Base-by-base conservation (phyloP, 2,797 vertebrate genomes). In the Coccyzus lansbergi region DNA sequence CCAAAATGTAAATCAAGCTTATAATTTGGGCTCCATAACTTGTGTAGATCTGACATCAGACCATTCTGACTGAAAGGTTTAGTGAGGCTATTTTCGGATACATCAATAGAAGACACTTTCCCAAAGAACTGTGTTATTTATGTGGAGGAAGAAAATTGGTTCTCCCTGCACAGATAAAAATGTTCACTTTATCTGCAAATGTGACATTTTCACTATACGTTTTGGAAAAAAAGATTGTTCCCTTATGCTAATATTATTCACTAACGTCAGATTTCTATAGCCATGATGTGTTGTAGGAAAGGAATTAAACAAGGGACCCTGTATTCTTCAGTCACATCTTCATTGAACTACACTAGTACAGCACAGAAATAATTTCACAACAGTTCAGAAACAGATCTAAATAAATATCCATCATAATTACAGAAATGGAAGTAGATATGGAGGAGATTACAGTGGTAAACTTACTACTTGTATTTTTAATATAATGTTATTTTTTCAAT, bases 1-100 rank as follows among this genome's bases (percentile, higher is more conserved):
- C 67, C 40, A 86, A 79, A 94, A 90, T 82, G 65, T 81, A 94
- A 88, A 96, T 69, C 60, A 94, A 88, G 70, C 59, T 95, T 82
- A 76, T 82, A 88, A 92, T 82, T 94, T 90, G 70, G 87, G 69
- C 59, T 82, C 76, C 52, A 31, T 58, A 96, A 82, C 63, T 95
- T 90, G 9, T 46, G 22, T 33, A 81, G 48, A 78, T 88, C 69
- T 94, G 90, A 88, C 80, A 91, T 83, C 86, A 91, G 74, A 83
- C 46, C 49, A 31, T 70, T 72, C 74, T 88, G 65, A 69, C 38
- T 83, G 80, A 90, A 79, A 92, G 29, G 51, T 64, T 92, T 91
- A 87, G 53, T 56, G 38, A 89, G 17, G 19, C 40, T 96, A 67
- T 93, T 95, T 96, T 93, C 2, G 2, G 83, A 63, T 88, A 29